Evolutionary conservation across 2,113 vertebrate species (phyloP), one percentile per base, ranked within the genome.

Genomic region (Oreochromis aureus): DNA sequence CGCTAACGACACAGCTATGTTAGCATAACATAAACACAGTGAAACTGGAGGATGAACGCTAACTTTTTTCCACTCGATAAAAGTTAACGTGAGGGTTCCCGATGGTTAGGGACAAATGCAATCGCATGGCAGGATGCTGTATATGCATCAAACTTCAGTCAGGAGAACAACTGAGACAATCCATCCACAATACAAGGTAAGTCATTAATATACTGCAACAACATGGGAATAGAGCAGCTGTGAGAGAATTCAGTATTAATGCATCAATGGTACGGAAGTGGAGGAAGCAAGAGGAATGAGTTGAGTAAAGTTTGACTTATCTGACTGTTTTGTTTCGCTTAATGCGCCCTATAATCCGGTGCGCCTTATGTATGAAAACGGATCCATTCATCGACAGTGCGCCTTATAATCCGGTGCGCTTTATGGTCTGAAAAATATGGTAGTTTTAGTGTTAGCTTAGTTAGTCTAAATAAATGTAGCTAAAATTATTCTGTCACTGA

Each of bases 341-440:
- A 59, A 32, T 32, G 13, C 0, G 0, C 56, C 56, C 4, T 2
- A 59, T 5, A 58, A 58, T 58, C 56, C 4, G 7, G 24, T 13
- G 2, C 2, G 0, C 46, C 2, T 58, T 58, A 58, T 58, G 55
- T 27, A 58, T 15, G 22, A 58, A 58, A 58, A 58, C 4, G 7
- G 55, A 58, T 58, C 55, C 55, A 58, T 58, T 27, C 2, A 58
- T 58, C 55, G 0, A 56, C 55, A 56, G 22, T 56, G 24, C 2
- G 12, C 55, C 12, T 15, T 58, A 27, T 58, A 58, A 30, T 30
- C 12, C 1, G 4, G 55, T 58, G 55, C 24, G 1, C 56, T 30
- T 58, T 15, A 15, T 30, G 55, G 55, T 8, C 55, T 30, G 24
- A 59, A 59, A 59, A 59, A 30, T 59, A 59, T 59, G 56, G 56